Conservation (phyloP, 1,140 invertebrate species). For the Drosophila santomea region DNA sequence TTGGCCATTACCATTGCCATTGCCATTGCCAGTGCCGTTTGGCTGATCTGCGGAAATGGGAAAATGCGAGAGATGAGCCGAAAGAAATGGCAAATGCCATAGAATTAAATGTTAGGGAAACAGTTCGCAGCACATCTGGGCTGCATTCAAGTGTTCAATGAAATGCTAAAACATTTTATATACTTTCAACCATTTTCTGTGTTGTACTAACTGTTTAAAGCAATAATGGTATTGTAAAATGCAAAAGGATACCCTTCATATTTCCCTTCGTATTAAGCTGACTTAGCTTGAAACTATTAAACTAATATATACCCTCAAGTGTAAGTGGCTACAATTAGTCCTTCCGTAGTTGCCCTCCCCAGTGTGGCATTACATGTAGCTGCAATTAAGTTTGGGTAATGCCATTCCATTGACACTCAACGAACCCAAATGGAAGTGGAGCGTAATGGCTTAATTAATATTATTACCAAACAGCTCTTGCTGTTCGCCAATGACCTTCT, state of each 20-base stretch:
- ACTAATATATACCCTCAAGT: conserved; percentile 2
- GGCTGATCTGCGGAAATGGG: conserved; percentile 41
- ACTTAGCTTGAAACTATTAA: neutral
- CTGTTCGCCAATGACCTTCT: conserved; percentile 57
- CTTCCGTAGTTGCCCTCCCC: neutral
- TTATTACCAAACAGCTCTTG: conserved; percentile 56
- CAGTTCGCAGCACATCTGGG: conserved; percentile 24
- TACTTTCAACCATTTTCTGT: neutral
- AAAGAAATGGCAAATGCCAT: conserved; percentile 40
- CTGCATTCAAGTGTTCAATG: conserved; percentile 11
- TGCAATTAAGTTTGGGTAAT: conserved; percentile 34
- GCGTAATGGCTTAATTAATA: conserved; percentile 69
- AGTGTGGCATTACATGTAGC: conserved; percentile 27
- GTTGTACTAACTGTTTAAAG: neutral
- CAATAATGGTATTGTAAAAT: neutral
- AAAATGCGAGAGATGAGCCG: conserved; percentile 40
- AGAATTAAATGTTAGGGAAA: conserved; percentile 21
- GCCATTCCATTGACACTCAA: conserved; percentile 27
- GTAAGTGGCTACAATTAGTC: conserved; percentile 18
- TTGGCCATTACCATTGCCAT: conserved; percentile 66
- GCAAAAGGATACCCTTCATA: too few species aligned
- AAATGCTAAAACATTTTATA: neutral
- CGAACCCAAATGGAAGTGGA: conserved; percentile 31
- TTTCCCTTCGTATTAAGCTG: neutral
- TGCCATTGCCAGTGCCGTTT: conserved; percentile 42